Conservation (phyloP, 2,888 invertebrate species). For the Euphydryas editha region DNA sequence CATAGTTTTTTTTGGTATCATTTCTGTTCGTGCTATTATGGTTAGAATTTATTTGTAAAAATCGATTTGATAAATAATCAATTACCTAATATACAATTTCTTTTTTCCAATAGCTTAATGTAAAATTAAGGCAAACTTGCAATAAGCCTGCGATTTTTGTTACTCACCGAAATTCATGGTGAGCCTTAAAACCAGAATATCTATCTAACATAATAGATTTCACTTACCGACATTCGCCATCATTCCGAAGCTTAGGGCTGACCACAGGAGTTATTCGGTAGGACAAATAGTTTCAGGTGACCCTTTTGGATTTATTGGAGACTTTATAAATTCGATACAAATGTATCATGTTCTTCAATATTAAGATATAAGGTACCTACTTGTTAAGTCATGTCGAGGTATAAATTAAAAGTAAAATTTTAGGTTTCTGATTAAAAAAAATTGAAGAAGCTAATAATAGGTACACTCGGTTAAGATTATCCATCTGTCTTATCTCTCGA, state of each 20-base stretch:
- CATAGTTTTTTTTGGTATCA: too few relatives aligned
- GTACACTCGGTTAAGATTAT: not conserved
- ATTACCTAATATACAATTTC: too few relatives aligned
- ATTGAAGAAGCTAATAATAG: not conserved
- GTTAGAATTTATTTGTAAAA: too few relatives aligned
- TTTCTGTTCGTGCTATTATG: too few relatives aligned
- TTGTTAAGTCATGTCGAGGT: too few relatives aligned
- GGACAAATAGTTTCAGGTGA: constrained; percentile 67
- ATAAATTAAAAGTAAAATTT: too few relatives aligned
- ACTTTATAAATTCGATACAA: not conserved
- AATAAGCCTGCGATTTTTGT: too few relatives aligned
- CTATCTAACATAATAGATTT: constrained; percentile 51
- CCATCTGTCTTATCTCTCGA: constrained; percentile 50
- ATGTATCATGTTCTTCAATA: not conserved
- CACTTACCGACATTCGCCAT: constrained; percentile 56
- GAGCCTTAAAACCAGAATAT: constrained; percentile 8
- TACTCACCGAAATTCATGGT: not conserved
- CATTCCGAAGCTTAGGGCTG: constrained; percentile 60
- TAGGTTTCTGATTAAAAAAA: too few relatives aligned
- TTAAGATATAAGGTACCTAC: not conserved
- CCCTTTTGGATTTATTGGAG: constrained; percentile 60
- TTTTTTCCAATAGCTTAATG: too few relatives aligned
- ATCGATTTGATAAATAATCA: too few relatives aligned
- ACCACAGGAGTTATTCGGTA: constrained; percentile 55
- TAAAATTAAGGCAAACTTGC: too few relatives aligned